A percentile compares a stretch with the other conserved stretches of the same genome.
Conservation (phyloP, 1,140 invertebrate species). For the Pemphigus obesinymphae region DNA sequence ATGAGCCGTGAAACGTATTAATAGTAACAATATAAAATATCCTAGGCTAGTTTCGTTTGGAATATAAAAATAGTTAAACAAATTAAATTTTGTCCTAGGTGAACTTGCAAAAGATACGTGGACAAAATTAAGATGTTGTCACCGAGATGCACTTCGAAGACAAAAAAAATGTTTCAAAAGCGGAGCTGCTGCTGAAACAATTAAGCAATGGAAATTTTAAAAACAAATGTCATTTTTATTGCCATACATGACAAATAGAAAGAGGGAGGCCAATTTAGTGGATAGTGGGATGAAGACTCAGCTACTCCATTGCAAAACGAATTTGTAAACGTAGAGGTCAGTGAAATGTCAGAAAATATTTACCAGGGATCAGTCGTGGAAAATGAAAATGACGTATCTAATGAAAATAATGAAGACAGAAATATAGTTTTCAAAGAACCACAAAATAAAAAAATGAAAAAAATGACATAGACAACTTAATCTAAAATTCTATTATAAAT, state of each 20-base stretch:
- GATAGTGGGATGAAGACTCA: not conserved
- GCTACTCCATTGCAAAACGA: not conserved
- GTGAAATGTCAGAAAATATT: not conserved
- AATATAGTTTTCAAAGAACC: not conserved
- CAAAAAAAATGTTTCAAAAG: not conserved
- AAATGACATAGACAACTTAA: not conserved
- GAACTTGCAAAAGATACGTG: not conserved
- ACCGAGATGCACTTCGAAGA: not conserved
- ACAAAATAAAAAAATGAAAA: not conserved
- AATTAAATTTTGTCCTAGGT: not conserved
- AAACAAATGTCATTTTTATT: not conserved
- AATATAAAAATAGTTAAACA: not conserved
- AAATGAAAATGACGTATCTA: not conserved
- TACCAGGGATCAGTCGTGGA: not conserved
- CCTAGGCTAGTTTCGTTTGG: not conserved
- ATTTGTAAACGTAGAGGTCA: not conserved
- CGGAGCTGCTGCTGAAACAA: not conserved
- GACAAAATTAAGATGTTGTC: not conserved
- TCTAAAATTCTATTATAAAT: not conserved
- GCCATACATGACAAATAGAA: not conserved
- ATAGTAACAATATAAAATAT: not conserved
- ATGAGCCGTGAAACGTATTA: too few species aligned
- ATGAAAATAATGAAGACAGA: not conserved
- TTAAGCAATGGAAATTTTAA: not conserved
- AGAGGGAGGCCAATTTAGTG: not conserved